Percentiles rank a stretch among this genome's conserved stretches.
phyloP scores from a whole-genome alignment of 2,113 vertebrate species.

The Dasyornis broadbenti region DNA sequence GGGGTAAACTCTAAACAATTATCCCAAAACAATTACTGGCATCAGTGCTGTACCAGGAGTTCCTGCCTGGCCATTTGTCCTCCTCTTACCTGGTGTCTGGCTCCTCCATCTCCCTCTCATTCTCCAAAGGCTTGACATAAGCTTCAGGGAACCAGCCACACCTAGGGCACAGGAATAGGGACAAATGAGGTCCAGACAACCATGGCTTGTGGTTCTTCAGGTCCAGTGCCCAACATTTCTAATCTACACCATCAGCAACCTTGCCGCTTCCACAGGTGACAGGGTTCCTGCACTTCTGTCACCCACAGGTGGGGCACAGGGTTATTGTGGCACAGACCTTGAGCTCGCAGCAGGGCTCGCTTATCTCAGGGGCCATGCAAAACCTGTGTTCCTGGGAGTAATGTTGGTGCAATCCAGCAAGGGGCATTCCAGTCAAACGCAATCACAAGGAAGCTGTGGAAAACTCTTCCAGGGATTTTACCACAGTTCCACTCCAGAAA shows the following conservation, averaged over 20 bases:
- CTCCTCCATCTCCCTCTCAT: conserved; percentile 26
- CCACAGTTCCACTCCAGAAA: not conserved
- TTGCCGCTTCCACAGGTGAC: fast-evolving
- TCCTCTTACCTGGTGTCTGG: conserved; percentile 34
- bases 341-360: not conserved
- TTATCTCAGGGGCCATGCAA: not conserved
- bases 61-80: not conserved
- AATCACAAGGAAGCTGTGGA: not conserved
- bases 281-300: not conserved
- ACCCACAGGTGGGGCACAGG: not conserved
- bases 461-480: not conserved
- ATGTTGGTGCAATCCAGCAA: not conserved
- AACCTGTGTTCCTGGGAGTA: not conserved
- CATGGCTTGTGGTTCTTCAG: not conserved
- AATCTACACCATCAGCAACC: not conserved
- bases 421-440: not conserved
- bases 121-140: conserved; percentile 80
- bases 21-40: not conserved
- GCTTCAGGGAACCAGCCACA: conserved; percentile 96
- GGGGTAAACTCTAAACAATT: not conserved
- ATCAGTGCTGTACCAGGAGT: not conserved
- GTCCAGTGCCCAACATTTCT: not conserved
- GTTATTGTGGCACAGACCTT: not conserved
- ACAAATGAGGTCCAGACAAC: not conserved
- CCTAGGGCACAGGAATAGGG: conserved; percentile 60